Percentiles rank a stretch among this genome's conserved stretches.
Evolutionary conservation across 2,113 vertebrate genomes (phyloP).

Genomic region (Echinops telfairi): DNA sequence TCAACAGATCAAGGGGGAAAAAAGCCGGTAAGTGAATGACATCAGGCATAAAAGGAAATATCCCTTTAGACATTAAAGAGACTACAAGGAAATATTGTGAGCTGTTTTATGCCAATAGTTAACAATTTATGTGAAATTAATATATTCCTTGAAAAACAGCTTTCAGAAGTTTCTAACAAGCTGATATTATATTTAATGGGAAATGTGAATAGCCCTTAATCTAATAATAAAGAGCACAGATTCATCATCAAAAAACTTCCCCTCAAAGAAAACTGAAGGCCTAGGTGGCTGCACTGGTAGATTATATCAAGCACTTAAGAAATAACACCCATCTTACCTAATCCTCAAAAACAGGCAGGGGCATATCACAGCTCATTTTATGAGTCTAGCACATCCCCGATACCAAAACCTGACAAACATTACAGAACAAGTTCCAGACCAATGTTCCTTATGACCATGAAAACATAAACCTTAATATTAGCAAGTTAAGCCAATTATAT

Average conservation of each 20-base stretch:
- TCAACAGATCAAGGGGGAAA: background rate
- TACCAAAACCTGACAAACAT: background rate
- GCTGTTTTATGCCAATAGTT: background rate
- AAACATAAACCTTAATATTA: background rate
- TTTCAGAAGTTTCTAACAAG: background rate
- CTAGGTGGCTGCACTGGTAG: background rate
- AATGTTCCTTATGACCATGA: background rate
- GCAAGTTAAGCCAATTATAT: background rate
- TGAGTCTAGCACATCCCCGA: background rate
- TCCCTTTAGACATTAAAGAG: background rate
- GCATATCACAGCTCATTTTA: background rate
- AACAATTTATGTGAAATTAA: background rate
- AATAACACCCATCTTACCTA: background rate
- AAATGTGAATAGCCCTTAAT: background rate
- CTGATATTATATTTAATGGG: constrained; percentile 14
- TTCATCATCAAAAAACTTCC: background rate
- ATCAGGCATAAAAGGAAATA: background rate
- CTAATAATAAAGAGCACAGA: background rate
- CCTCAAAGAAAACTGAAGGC: background rate
- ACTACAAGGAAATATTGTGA: background rate
- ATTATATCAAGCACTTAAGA: background rate
- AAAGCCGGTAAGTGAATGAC: background rate
- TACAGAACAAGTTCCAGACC: background rate
- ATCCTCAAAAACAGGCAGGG: too few species aligned
- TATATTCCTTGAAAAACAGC: constrained; percentile 20